Evolutionary conservation across 2,888 invertebrate genomes (phyloP), one percentile per base, ranked within the genome.

Genomic region (Pseudanteris insignis): DNA sequence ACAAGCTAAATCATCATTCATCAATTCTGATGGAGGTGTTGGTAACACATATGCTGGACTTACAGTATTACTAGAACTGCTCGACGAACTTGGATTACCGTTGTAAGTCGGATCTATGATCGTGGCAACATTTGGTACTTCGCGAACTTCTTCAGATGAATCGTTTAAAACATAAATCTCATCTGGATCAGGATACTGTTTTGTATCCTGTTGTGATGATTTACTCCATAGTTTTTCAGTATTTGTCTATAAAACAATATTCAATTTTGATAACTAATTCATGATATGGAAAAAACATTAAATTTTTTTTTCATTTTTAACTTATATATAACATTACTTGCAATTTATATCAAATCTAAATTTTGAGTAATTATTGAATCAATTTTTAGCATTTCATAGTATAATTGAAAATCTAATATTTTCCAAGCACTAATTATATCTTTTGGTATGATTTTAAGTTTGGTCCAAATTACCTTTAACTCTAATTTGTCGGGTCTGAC

Each of bases 71-170:
- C 61, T 66, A 15, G 63, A 63, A 37, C 70, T 72, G 1, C 78
- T 76, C 24, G 73, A 76, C 10, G 74, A 68, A 46, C 74, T 71
- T 1, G 66, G 58, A 21, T 63, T 68, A 6, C 72, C 75, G 26
- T 74, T 78, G 69, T 86, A 88, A 0, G 88, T 88, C 0, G 88
- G 88, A 75, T 88, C 88, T 33, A 88, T 86, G 33, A 85, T 86
- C 72, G 86, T 85, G 0, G 88, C 88, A 41, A 88, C 87, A 68
- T 88, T 88, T 2, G 80, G 73, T 21, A 80, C 64, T 30, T 77
- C 74, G 6, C 66, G 67, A 8, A 69, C 44, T 26, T 70, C 73
- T 10, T 76, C 76, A 3, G 58, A 48, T 5, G 71, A 64, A 7
- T 76, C 73, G 1, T 79, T 70, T 9, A 81, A 54, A 0, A 74